These are phyloP conservation scores for Nipponia nippon DNA, from an alignment of 2,113 vertebrate species.

Conservation along the genomic window DNA sequence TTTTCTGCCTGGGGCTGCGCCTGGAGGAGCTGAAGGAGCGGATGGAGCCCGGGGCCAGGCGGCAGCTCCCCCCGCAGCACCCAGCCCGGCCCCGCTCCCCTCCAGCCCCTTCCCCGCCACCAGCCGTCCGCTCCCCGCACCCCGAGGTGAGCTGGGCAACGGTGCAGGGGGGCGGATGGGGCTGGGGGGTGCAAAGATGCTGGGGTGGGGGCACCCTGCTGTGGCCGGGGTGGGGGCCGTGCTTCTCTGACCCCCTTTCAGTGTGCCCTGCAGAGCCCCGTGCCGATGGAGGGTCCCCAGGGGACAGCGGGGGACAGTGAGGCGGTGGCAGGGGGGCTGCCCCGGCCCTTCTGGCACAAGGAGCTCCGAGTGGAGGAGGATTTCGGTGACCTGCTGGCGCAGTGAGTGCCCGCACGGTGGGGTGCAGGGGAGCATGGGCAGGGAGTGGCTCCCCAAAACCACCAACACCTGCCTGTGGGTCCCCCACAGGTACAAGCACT, in stretches of 20 bases:
- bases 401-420: constrained; percentile 58
- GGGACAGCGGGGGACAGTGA: neutral
- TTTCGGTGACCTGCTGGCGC: constrained; percentile 61
- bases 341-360: constrained; percentile 38
- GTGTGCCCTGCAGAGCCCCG: neutral
- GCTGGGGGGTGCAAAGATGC: neutral
- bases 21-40: constrained; percentile 85
- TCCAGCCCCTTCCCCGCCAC: neutral
- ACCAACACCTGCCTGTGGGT: accelerated
- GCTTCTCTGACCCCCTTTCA: neutral
- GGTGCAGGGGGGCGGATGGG: accelerated
- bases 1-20: constrained; percentile 79
- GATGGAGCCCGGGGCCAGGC: constrained; percentile 41
- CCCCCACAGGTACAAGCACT: constrained; percentile 69
- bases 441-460: neutral
- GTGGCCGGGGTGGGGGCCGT: accelerated
- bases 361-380: constrained; percentile 58
- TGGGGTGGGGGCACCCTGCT: neutral
- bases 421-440: accelerated
- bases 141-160: constrained; percentile 68
- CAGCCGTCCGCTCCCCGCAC: neutral
- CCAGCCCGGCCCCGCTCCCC: neutral
- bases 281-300: accelerated
- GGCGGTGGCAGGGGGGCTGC: neutral
- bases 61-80: neutral